Percentiles rank a stretch among this genome's conserved stretches.
Conservation (phyloP, 2,888 invertebrate species). For the Macrosoma leucophasiata region DNA sequence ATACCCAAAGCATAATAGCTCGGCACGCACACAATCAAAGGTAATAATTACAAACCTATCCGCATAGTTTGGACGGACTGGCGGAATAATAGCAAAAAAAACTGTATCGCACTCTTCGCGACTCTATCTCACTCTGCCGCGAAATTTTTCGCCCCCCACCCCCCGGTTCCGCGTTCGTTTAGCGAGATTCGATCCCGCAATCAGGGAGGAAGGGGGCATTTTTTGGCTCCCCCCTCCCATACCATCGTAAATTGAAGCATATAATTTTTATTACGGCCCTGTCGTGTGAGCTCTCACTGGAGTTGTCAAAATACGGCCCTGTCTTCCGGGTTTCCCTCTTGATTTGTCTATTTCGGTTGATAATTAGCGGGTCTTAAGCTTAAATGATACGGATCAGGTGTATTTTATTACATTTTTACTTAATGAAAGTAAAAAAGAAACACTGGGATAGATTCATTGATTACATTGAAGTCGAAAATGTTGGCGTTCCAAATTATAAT, state of each 20-base stretch:
- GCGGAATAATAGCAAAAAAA: slow-evolving; percentile 62
- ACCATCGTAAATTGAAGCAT: slow-evolving; percentile 74
- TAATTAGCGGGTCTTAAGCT: too few species aligned
- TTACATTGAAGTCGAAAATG: too few species aligned
- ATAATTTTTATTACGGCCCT: slow-evolving; percentile 74
- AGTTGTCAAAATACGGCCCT: slow-evolving; percentile 35
- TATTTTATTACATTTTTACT: too few species aligned
- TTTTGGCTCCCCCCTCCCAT: slow-evolving; percentile 54
- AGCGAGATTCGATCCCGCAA: slow-evolving; percentile 74
- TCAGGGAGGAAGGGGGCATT: slow-evolving; percentile 58
- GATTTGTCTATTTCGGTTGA: slow-evolving; percentile 12
- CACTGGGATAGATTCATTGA: too few species aligned
- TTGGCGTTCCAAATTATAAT: too few species aligned
- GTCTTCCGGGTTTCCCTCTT: slow-evolving; percentile 13
- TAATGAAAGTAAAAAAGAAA: too few species aligned
- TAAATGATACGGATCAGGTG: too few species aligned
- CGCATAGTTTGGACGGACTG: slow-evolving; percentile 63
- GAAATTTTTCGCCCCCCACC: slow-evolving; percentile 55
- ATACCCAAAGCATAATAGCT: slow-evolving; percentile 28
- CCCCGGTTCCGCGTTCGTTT: slow-evolving; percentile 49
- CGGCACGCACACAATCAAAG: slow-evolving; percentile 43
- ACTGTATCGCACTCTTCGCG: slow-evolving; percentile 58
- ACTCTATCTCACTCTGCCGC: slow-evolving; percentile 38
- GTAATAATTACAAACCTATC: slow-evolving; percentile 63
- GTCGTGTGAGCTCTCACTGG: slow-evolving; percentile 57